Evolutionary conservation across 2,888 invertebrate genomes (phyloP).

Genomic region (Nymphalis polychloros): DNA sequence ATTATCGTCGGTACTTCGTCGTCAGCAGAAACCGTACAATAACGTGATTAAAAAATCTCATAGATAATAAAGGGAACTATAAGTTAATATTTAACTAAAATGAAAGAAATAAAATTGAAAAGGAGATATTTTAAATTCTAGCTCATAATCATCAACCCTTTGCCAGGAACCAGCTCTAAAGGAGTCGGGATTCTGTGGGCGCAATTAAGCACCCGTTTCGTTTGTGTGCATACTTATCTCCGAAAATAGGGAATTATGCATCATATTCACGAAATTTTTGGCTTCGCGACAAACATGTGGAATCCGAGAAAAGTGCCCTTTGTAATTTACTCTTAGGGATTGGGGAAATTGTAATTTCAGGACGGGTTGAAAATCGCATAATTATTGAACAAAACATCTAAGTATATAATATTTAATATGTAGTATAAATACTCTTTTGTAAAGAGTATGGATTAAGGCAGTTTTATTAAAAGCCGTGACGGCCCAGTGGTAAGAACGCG

Average conservation of each 20-base stretch:
- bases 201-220: slow-evolving; percentile 15
- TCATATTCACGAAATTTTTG: slow-evolving; percentile 20
- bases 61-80: no score
- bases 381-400: no score
- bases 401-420: no score
- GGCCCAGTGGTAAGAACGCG: no score
- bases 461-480: no score
- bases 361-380: no score
- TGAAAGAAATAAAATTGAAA: neutral
- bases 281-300: slow-evolving; percentile 13
- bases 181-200: neutral
- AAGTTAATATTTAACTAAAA: no score
- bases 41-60: no score
- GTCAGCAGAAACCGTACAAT: no score
- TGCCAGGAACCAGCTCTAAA: neutral
- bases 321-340: slow-evolving; percentile 10
- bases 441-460: no score
- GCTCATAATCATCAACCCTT: neutral
- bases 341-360: neutral
- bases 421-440: no score
- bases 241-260: slow-evolving; percentile 21
- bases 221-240: slow-evolving; percentile 15
- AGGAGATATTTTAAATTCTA: neutral
- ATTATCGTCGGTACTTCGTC: no score
- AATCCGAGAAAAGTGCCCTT: neutral